phyloP scores from a whole-genome alignment of 2,888 invertebrate species.

The Pandemis heparana region DNA sequence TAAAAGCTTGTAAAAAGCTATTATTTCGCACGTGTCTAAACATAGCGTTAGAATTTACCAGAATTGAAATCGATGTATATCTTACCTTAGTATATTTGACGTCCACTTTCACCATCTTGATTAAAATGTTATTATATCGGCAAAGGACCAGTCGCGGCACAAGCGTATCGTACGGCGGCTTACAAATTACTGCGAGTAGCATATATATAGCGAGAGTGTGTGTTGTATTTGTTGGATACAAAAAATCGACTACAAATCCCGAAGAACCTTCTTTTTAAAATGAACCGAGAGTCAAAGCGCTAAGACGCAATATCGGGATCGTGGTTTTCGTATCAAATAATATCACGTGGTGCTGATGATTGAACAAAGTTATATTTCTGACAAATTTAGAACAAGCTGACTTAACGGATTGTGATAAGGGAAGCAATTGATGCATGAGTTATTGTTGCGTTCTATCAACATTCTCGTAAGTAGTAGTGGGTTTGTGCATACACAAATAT shows the following conservation, averaged over 20 bases:
- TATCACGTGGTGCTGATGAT: constrained; percentile 22
- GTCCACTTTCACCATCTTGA: constrained; percentile 80
- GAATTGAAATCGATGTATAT: too few species aligned
- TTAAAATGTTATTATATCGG: constrained; percentile 16
- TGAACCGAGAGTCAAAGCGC: constrained; percentile 1
- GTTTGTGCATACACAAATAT: not conserved
- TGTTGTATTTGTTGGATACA: constrained; percentile 8
- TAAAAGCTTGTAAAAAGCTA: too few species aligned
- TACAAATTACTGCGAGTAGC: constrained; percentile 10
- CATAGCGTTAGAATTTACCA: too few species aligned
- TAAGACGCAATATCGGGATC: constrained; percentile 19
- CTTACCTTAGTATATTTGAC: constrained; percentile 84
- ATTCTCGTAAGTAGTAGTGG: too few species aligned
- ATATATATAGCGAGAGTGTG: not conserved
- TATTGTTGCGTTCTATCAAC: not conserved
- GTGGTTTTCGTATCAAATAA: constrained; percentile 12
- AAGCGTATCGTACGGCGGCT: constrained; percentile 24
- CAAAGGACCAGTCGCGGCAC: constrained; percentile 4
- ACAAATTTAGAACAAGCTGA: not conserved
- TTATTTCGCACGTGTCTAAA: too few species aligned
- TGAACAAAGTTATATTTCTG: not conserved
- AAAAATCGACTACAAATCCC: not conserved
- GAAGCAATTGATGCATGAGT: constrained; percentile 1
- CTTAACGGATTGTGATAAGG: constrained; percentile 2
- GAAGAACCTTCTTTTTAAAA: constrained; percentile 8